phyloP scores from a whole-genome alignment of 2,797 vertebrate species.

The Gila robusta region DNA sequence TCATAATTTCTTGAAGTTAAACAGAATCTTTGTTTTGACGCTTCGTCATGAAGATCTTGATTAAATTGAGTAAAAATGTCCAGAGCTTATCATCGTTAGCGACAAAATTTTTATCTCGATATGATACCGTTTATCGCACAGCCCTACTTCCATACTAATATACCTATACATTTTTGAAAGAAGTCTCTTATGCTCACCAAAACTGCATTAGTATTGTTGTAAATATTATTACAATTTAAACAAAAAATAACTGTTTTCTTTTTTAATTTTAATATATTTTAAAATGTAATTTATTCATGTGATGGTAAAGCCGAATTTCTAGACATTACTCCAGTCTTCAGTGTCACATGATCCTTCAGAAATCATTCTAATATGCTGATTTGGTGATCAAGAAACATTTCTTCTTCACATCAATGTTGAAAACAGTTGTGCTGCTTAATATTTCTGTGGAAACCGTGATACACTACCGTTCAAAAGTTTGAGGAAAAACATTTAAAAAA shows the following conservation, averaged over 20 bases:
- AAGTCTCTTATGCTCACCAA: neutral
- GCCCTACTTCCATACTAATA: too few relatives aligned
- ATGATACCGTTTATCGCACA: neutral
- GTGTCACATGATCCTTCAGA: neutral
- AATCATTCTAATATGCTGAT: neutral
- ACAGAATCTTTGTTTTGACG: neutral
- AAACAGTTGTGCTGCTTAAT: neutral
- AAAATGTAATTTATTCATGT: neutral
- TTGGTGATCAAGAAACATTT: neutral
- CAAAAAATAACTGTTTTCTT: neutral
- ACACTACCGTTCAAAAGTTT: neutral
- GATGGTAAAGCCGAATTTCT: neutral
- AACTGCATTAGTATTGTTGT: neutral
- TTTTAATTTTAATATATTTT: neutral
- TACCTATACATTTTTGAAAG: too few relatives aligned
- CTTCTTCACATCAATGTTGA: neutral
- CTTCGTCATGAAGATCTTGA: neutral
- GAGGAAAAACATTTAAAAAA: neutral
- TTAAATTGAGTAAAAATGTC: neutral
- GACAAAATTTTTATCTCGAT: neutral
- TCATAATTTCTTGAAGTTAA: neutral
- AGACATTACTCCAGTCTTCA: neutral
- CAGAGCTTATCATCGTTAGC: neutral
- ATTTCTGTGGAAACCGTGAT: neutral
- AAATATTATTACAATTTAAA: too few relatives aligned